Percentiles rank a stretch among this genome's conserved stretches.
These are phyloP conservation scores for Lydus trimaculatus DNA, from an alignment of 2,888 invertebrate genomes.

Conservation along the genomic window DNA sequence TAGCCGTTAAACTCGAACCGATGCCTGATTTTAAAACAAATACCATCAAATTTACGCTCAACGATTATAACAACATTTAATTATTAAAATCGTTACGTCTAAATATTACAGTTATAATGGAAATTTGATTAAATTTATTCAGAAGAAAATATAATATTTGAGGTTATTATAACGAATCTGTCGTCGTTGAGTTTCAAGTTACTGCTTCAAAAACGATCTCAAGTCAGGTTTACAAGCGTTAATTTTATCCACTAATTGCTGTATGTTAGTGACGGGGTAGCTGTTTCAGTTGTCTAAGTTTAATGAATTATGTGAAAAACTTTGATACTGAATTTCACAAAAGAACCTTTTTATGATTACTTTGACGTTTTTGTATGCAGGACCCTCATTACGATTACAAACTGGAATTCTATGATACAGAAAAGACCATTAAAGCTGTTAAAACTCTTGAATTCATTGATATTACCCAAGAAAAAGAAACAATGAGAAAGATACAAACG, in stretches of 20 bases:
- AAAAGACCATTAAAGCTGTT: neutral
- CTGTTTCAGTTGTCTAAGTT: constrained; percentile 53
- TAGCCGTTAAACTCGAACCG: neutral
- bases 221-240: constrained; percentile 49
- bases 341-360: constrained; percentile 24
- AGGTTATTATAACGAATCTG: constrained; percentile 4
- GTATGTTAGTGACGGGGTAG: constrained; percentile 47
- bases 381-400: neutral
- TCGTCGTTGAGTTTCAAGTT: constrained; percentile 6
- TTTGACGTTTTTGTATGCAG: constrained; percentile 17
- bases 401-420: neutral
- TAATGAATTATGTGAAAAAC: constrained; percentile 52
- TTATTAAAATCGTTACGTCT: neutral
- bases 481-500: neutral
- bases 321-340: constrained; percentile 38
- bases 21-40: neutral
- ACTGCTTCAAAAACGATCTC: constrained; percentile 14
- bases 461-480: neutral
- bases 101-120: neutral
- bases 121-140: neutral
- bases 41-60: neutral
- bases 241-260: constrained; percentile 52
- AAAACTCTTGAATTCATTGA: neutral
- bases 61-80: neutral
- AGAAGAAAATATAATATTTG: neutral